phyloP scores from a whole-genome alignment of 2,113 vertebrate species.

The Sphaerodactylus townsendi region DNA sequence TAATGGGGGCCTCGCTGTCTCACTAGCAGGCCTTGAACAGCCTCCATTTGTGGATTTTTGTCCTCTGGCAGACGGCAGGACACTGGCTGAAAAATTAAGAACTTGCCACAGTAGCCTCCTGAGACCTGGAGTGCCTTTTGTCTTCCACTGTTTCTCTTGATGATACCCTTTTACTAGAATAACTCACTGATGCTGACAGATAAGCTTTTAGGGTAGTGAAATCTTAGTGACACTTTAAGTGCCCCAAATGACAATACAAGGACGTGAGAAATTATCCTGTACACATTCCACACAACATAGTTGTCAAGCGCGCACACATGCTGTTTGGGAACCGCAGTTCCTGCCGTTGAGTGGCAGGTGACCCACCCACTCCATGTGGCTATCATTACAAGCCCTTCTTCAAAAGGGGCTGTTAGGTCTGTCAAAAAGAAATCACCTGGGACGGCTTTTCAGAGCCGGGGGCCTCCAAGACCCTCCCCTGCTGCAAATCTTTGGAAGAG shows the following conservation, averaged over 20 bases:
- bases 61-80: accelerated
- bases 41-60: accelerated
- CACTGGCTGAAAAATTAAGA: not conserved
- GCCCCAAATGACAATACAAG: slow-evolving; percentile 72
- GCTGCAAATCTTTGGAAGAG: not conserved
- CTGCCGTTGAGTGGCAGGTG: not conserved
- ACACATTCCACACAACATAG: slow-evolving; percentile 34
- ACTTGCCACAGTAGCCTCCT: not conserved
- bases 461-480: not conserved
- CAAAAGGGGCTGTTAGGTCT: not conserved
- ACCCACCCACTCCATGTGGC: not conserved
- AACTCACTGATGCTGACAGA: slow-evolving; percentile 68
- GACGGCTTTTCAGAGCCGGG: not conserved
- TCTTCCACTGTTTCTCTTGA: slow-evolving; percentile 37
- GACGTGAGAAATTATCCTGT: slow-evolving; percentile 59
- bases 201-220: slow-evolving; percentile 64
- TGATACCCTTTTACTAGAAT: slow-evolving; percentile 69
- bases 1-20: accelerated
- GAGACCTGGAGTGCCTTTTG: slow-evolving; percentile 31
- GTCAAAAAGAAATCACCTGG: not conserved
- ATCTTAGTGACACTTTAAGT: slow-evolving; percentile 67
- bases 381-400: not conserved
- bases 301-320: slow-evolving; percentile 54
- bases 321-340: not conserved
- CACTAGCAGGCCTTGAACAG: not conserved